Base-by-base conservation (phyloP, 2,113 vertebrate genomes). In the Empidonax alnorum region DNA sequence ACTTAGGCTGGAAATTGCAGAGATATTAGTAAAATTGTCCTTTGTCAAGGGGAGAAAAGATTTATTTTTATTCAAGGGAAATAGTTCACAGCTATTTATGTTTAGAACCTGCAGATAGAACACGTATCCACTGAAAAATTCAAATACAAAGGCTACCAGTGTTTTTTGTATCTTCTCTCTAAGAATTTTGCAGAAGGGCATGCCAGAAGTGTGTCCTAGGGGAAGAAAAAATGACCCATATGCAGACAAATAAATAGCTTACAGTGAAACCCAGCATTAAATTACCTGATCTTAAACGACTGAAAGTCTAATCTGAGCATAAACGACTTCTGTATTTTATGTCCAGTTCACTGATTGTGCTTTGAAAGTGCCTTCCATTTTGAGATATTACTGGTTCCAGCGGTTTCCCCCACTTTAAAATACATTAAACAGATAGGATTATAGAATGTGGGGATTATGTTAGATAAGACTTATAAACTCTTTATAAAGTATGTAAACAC, bases 381-480 rank as follows among this genome's bases (percentile, higher is more conserved):
- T 72, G 90, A 90, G 76, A 73, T 92, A 67, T 21, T 68, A 61
- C 52, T 88, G 37, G 65, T 84, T 96, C 46, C 69, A 87, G 90
- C 3, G 0, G 68, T 92, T 90, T 90, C 78, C 33, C 61, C 69
- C 66, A 20, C 23, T 65, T 65, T 72, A 84, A 93, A 95, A 75
- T 94, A 81, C 44, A 90, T 95, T 93, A 89, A 93, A 86, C 80
- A 95, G 93, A 93, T 89, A 94, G 96, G 95, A 97, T 97, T 97
- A 96, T 84, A 73, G 90, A 84, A 92, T 90, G 62, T 41, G 72
- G 86, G 96, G 96, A 97, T 97, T 97, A 97, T 55, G 69, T 53
- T 96, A 90, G 96, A 96, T 97, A 94, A 96, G 93, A 95, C 67
- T 89, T 92, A 35, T 67, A 84, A 94, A 96, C 89, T 90, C 86